Base-by-base conservation (phyloP, 2,888 invertebrate genomes). In the Mythimna albipuncta region DNA sequence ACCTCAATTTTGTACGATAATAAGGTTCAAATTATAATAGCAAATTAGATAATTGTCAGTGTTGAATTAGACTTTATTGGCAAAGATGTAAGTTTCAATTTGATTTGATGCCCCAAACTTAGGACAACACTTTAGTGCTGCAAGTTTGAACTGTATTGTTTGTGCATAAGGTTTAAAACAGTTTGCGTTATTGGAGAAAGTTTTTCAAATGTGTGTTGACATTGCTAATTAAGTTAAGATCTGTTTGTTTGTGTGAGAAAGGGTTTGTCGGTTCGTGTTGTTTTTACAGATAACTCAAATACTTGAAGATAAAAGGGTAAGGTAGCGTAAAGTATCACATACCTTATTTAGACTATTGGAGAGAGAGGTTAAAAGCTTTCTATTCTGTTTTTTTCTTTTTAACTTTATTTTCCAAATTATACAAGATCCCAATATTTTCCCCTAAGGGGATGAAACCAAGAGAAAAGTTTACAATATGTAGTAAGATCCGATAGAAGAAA, bases 141-240 rank as follows among this genome's bases (percentile, higher is more conserved):
- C 38, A 47, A 83, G 1, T 66, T 61, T 66, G 5, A 26, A 67
- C 61, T 75, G n/a, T 69, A 69, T 65, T 6, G 2, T 41, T 7
- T 21, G 0, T 0, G 2, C 4, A 6, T 64, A 72, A 68, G 62
- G 64, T 61, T 61, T 10, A 66, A 71, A 72, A 67, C 65, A 11
- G 54, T 63, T 26, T 47, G 55, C 19, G 1, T 52, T 26, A 0
- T 26, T 13, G 38, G 35, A 4, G 2, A 19, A 50, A 35, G 26
- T 44, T 58, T 71, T 74, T 64, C 44, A 59, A 65, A 69, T 64
- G 64, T 78, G 44, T 35, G 41, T 66, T 69, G 50, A 26, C 26
- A 16, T 66, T 69, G 35, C 32, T 79, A 79, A 79, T 83, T 79
- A 52, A 52, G 13, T 69, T 57, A 13, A 52, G 47, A 55, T 65